A percentile compares a stretch with the other conserved stretches of the same genome.
phyloP scores from a whole-genome alignment of 2,113 vertebrate genomes.

The Chaetura pelagica region DNA sequence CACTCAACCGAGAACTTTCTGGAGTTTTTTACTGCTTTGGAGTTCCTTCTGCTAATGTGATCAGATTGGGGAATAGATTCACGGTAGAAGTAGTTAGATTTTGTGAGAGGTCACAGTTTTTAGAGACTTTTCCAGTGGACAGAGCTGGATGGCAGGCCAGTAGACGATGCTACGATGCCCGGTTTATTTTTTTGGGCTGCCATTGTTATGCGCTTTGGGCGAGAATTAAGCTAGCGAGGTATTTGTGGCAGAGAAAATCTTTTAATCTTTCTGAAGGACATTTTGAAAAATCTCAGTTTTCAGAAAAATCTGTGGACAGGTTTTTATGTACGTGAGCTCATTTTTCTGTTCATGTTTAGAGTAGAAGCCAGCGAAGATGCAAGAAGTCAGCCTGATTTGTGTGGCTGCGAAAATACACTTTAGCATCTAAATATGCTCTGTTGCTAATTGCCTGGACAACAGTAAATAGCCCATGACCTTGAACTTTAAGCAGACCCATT shows the following conservation, averaged over 20 bases:
- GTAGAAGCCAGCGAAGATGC: not conserved
- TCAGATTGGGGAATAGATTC: constrained; percentile 73
- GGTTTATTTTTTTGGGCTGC: constrained; percentile 26
- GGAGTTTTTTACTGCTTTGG: constrained; percentile 80
- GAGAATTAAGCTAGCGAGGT: constrained; percentile 1
- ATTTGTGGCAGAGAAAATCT: constrained; percentile 12
- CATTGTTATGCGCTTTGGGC: not conserved
- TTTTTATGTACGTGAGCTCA: not conserved
- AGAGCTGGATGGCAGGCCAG: not conserved
- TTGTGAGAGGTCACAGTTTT: constrained; percentile 65
- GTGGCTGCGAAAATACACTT: not conserved
- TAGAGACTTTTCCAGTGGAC: not conserved
- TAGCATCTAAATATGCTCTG: not conserved
- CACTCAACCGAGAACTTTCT: constrained; percentile 89
- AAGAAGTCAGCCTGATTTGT: not conserved
- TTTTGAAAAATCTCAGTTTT: not conserved
- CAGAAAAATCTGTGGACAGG: constrained; percentile 11
- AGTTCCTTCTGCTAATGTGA: constrained; percentile 84
- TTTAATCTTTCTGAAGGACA: not conserved
- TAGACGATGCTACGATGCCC: not conserved
- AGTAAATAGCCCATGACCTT: not conserved
- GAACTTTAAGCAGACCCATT: constrained; percentile 23
- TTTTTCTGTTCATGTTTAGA: not conserved
- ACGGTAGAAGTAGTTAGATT: constrained; percentile 68
- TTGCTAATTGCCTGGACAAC: not conserved